Evolutionary conservation across 2,113 vertebrate genomes (phyloP), one percentile per base, ranked within the genome.

Genomic region (Benitochromis conjunctus): DNA sequence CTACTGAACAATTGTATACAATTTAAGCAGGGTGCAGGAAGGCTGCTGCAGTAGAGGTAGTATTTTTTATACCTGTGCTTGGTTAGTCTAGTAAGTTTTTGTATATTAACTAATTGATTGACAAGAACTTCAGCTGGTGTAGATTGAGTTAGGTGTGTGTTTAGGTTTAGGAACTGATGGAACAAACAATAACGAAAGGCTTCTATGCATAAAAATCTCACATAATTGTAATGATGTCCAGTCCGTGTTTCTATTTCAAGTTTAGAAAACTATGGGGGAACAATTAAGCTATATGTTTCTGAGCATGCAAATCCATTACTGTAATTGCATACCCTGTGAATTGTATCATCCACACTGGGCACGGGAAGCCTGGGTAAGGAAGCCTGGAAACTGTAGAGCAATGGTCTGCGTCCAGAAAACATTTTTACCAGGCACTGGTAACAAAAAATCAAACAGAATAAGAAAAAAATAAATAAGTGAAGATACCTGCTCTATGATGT

Each of bases 351-450:
- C 93, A 99, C 96, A 0, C 90, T 90, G 31, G 98, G 98, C 41
- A 99, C 97, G 0, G 98, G 98, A 2, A 99, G 96, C 81, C 95
- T 97, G 58, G 98, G 98, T 9, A 99, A 94, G 3, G 98, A 98
- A 1, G 96, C 97, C 95, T 99, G 98, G 95, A 98, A 98, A 92
- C 98, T 99, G 95, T 99, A 99, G 19, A 99, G 97, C 82, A 99
- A 96, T 0, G 98, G 98, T 55, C 96, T 95, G 34, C 96, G 96
- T n/a, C 97, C 92, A 6, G 97, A 97, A 86, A 99, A 89, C 86
- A 97, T 81, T 92, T 96, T 97, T 86, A 98, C 94, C 56, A 97
- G 80, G 5, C 83, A 95, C 97, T 98, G 92, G n/a, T 24, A 46
- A 88, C 24, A 79, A 66, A 92, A 29, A 91, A 3, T 55, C 8